These are phyloP conservation scores for Rhinella marina DNA, from an alignment of 2,797 vertebrate genomes.

Conservation along the genomic window DNA sequence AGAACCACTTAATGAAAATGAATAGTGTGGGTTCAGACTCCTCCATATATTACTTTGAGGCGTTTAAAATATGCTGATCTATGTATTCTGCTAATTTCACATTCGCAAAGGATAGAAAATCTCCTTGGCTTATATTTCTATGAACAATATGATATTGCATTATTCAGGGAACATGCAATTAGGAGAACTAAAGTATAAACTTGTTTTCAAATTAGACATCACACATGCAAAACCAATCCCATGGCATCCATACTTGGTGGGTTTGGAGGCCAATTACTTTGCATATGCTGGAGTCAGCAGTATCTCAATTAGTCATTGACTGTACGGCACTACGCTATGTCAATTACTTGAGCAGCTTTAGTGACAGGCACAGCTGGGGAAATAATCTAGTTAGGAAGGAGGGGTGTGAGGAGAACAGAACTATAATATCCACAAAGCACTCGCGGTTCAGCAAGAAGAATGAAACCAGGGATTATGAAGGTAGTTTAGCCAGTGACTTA, in stretches of 20 bases:
- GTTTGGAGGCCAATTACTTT: slow-evolving; percentile 57
- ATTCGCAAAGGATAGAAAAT: background rate
- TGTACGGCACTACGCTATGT: slow-evolving; percentile 41
- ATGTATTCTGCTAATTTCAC: slow-evolving; percentile 24
- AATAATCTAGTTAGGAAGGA: slow-evolving; percentile 57
- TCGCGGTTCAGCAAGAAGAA: background rate
- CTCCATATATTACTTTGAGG: slow-evolving; percentile 9
- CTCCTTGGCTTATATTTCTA: slow-evolving; percentile 9
- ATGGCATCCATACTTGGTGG: slow-evolving; percentile 48
- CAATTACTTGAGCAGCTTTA: slow-evolving; percentile 53
- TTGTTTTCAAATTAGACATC: slow-evolving; percentile 54
- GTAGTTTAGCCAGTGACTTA: slow-evolving; percentile 1
- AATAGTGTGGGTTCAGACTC: background rate
- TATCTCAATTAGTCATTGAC: slow-evolving; percentile 60
- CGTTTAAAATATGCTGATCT: slow-evolving; percentile 36
- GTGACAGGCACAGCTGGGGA: slow-evolving; percentile 60
- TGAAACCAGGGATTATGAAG: slow-evolving; percentile 36
- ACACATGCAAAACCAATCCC: slow-evolving; percentile 50
- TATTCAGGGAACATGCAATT: slow-evolving; percentile 47
- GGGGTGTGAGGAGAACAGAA: background rate
- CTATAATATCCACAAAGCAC: slow-evolving; percentile 9
- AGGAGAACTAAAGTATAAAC: slow-evolving; percentile 58
- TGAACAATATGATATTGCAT: slow-evolving; percentile 37
- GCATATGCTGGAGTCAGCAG: slow-evolving; percentile 60
- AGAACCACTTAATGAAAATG: slow-evolving; percentile 45